Evolutionary conservation across 2,888 invertebrate genomes (phyloP), one percentile per base, ranked within the genome.

Genomic region (Scaptomyza parva): DNA sequence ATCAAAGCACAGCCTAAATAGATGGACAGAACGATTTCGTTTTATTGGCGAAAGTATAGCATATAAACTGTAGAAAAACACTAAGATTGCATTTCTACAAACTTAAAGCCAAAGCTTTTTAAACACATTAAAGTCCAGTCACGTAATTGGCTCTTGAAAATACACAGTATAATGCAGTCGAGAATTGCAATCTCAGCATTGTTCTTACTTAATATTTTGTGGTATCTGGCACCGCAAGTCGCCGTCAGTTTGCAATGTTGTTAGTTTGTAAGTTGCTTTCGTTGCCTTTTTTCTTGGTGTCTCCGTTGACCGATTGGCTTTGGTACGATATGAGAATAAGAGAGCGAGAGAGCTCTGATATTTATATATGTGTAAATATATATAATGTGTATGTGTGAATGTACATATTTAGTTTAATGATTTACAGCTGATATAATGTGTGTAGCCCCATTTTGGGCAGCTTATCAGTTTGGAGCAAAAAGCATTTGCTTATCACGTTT

Each of bases 401-500:
- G 37, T 37, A 9, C 37, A 37, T 55, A 35, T 63, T 60, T 28
- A 30, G 59, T 41, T 63, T 41, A 9, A 58, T 48, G 67, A 70
- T 70, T 67, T 67, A 63, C 54, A 58, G 48, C 43, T 75, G 75
- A 75, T 75, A 65, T 26, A 39, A 11, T 22, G 30, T 6, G 1
- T 17, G 40, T 59, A 39, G 55, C 43, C 54, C 11, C 55, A 67
- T 54, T 66, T 57, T 30, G 26, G 26, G 26, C 18, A 35, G 52
- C 70, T 75, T 75, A 75, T 75, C 75, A 75, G 63, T 51, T 51
- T 60, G 20, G 2, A n/a, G 43, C 50, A 35, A 62, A 47, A 55
- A 44, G 33, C 70, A 28, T 47, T 40, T 14, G 54, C 60, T 71
- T 74, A 74, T 74, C 70, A 53, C 60, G 17, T 18, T 48, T 35